Percentiles rank a stretch among this genome's conserved stretches.
Evolutionary conservation across 1,140 invertebrate species (phyloP).

Genomic region (Drosophila rufa): DNA sequence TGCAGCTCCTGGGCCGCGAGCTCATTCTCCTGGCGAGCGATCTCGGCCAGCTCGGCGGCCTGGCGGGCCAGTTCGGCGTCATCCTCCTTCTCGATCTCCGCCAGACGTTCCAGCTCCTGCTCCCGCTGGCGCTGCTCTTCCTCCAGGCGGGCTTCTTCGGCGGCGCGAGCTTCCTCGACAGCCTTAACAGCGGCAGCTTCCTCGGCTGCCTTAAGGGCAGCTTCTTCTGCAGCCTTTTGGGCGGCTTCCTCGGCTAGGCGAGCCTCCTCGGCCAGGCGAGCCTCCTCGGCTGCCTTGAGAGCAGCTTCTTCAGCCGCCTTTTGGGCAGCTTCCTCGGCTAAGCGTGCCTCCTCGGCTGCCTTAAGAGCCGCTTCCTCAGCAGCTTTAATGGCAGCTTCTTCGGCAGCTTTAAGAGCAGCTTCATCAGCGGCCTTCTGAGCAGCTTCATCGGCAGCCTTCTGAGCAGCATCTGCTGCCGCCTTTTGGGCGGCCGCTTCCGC

Average conservation of each 20-base stretch:
- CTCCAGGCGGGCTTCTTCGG: conserved; percentile 86
- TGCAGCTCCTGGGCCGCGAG: conserved; percentile 86
- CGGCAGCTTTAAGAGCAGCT: conserved; percentile 84
- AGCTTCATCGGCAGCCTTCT: conserved; percentile 85
- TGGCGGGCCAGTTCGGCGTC: conserved; percentile 87
- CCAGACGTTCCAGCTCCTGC: conserved; percentile 86
- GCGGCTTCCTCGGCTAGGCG: conserved; percentile 54
- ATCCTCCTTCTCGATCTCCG: conserved; percentile 87
- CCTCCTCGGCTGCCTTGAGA: conserved; percentile 86
- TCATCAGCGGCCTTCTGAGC: conserved; percentile 84
- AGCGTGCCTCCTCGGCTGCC: background rate
- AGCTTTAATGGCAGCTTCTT: conserved; percentile 4
- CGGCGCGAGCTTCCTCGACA: conserved; percentile 86
- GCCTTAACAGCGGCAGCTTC: conserved; percentile 86
- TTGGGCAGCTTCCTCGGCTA: background rate
- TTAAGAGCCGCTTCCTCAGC: background rate
- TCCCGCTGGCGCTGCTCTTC: conserved; percentile 87
- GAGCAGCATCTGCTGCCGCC: conserved; percentile 86
- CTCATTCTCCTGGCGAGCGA: conserved; percentile 87
- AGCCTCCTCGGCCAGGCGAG: conserved; percentile 86
- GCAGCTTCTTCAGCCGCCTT: conserved; percentile 76
- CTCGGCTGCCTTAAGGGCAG: conserved; percentile 85
- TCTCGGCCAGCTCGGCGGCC: conserved; percentile 87
- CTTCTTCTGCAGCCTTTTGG: conserved; percentile 80
- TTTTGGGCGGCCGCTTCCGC: conserved; percentile 57